Conservation (phyloP, 2,113 vertebrate species). For the Macrotus californicus region DNA sequence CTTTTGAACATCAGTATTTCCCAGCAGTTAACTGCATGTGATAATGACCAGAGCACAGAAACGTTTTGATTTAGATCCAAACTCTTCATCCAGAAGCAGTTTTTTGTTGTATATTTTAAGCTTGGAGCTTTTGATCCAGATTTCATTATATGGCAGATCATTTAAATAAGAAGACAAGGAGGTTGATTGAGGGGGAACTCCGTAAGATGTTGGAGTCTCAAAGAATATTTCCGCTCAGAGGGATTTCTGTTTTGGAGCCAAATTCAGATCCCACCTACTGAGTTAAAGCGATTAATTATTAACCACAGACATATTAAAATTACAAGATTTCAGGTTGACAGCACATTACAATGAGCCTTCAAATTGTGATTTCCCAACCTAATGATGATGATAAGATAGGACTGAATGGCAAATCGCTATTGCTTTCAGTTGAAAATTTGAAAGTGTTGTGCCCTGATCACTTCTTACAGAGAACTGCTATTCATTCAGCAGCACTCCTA, state of each 20-base stretch:
- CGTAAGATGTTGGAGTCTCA: slow-evolving; percentile 53
- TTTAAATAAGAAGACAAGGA: slow-evolving; percentile 72
- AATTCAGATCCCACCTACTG: slow-evolving; percentile 67
- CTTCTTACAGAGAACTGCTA: slow-evolving; percentile 39
- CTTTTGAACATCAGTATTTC: slow-evolving; percentile 81
- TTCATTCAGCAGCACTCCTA: slow-evolving; percentile 48
- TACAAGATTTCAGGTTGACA: slow-evolving; percentile 55
- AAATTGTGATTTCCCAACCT: slow-evolving; percentile 49
- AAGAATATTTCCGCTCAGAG: slow-evolving; percentile 51
- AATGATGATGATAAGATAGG: slow-evolving; percentile 55
- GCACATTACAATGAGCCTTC: not conserved
- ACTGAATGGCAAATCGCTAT: slow-evolving; percentile 54
- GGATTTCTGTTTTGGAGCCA: slow-evolving; percentile 62
- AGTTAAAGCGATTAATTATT: slow-evolving; percentile 72
- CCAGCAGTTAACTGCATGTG: slow-evolving; percentile 72
- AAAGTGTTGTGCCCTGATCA: slow-evolving; percentile 30
- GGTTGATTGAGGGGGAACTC: slow-evolving; percentile 44
- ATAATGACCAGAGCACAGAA: slow-evolving; percentile 70
- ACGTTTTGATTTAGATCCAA: slow-evolving; percentile 73
- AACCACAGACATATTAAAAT: slow-evolving; percentile 64
- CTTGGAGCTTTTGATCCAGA: slow-evolving; percentile 70
- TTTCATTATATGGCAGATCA: slow-evolving; percentile 70
- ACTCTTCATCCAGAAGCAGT: slow-evolving; percentile 67
- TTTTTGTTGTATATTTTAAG: slow-evolving; percentile 71
- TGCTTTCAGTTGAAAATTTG: slow-evolving; percentile 58